Percentiles rank a stretch among this genome's conserved stretches.
Evolutionary conservation across 2,113 vertebrate genomes (phyloP).

Genomic region (Gopherus flavomarginatus): DNA sequence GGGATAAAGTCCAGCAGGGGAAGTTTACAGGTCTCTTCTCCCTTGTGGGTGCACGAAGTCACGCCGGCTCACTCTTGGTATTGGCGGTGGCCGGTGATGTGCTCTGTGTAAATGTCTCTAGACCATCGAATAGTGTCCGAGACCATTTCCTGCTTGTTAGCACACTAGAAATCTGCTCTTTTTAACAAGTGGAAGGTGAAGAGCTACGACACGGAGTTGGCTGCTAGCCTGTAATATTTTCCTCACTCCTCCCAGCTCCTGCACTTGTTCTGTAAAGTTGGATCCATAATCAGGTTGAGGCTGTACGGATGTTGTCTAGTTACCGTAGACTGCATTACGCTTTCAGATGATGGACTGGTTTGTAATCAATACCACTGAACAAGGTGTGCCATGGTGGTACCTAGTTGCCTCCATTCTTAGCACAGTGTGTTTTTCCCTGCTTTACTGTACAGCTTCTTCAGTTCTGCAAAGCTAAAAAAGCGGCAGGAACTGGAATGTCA

Average conservation of each 20-base stretch:
- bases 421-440: constrained; percentile 43
- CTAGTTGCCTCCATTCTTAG: constrained; percentile 56
- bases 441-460: constrained; percentile 14
- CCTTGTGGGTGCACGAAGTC: too few relatives aligned
- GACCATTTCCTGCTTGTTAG: constrained; percentile 38
- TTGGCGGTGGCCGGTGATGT: too few relatives aligned
- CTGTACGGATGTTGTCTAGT: constrained; percentile 48
- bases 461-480: constrained; percentile 58
- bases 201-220: constrained; percentile 36
- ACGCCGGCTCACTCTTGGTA: too few relatives aligned
- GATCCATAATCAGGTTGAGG: constrained; percentile 34
- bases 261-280: constrained; percentile 49
- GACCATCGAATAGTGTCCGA: too few relatives aligned
- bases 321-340: constrained; percentile 52
- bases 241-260: constrained; percentile 27
- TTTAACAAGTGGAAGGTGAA: constrained; percentile 13
- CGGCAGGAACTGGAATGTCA: constrained; percentile 37
- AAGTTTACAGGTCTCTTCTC: too few relatives aligned
- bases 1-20: too few relatives aligned
- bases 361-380: constrained; percentile 42
- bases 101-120: too few relatives aligned
- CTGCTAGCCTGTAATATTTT: not conserved
- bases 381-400: constrained; percentile 62
- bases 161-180: constrained; percentile 4
- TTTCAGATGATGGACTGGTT: constrained; percentile 54